phyloP scores from a whole-genome alignment of 2,888 invertebrate genomes.

The Xanthostigma xanthostigma region DNA sequence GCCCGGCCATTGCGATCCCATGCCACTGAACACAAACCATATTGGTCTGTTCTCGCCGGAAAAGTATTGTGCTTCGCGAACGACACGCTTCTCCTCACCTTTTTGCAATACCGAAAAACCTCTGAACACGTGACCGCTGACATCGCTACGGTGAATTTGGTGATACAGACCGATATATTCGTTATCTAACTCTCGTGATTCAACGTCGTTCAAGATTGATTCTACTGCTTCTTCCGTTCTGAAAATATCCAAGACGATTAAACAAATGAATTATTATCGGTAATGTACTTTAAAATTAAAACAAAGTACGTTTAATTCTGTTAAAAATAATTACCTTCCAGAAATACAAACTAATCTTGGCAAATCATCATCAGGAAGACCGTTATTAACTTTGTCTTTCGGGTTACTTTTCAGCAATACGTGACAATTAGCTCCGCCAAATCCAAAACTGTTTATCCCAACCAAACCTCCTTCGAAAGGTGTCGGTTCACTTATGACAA shows the following conservation, averaged over 20 bases:
- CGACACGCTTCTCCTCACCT: conserved; percentile 20
- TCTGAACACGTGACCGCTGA: conserved; percentile 42
- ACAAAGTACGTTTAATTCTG: no score
- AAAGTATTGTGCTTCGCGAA: conserved; percentile 41
- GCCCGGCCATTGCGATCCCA: conserved; percentile 60
- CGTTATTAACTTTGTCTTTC: conserved; percentile 44
- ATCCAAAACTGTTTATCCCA: conserved; percentile 85
- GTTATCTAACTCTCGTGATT: conserved; percentile 41
- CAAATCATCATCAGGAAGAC: conserved; percentile 44
- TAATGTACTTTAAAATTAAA: no score
- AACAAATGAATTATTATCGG: no score
- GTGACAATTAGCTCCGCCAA: conserved; percentile 80
- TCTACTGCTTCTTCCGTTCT: conserved; percentile 62
- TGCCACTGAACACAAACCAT: conserved; percentile 60
- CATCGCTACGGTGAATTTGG: conserved; percentile 29
- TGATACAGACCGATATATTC: conserved; percentile 46
- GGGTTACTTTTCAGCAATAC: conserved; percentile 44
- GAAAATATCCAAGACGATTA: background rate
- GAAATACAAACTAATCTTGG: conserved; percentile 61
- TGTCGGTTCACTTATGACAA: conserved; percentile 58
- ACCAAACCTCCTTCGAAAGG: conserved; percentile 60
- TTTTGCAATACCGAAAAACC: conserved; percentile 38
- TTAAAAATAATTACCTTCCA: conserved; percentile 30
- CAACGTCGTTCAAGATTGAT: conserved; percentile 45
- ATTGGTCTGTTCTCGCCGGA: conserved; percentile 43